Percentiles rank a stretch among this genome's conserved stretches.
Conservation (phyloP, 2,113 vertebrate genomes). For the Cololabis saira region DNA sequence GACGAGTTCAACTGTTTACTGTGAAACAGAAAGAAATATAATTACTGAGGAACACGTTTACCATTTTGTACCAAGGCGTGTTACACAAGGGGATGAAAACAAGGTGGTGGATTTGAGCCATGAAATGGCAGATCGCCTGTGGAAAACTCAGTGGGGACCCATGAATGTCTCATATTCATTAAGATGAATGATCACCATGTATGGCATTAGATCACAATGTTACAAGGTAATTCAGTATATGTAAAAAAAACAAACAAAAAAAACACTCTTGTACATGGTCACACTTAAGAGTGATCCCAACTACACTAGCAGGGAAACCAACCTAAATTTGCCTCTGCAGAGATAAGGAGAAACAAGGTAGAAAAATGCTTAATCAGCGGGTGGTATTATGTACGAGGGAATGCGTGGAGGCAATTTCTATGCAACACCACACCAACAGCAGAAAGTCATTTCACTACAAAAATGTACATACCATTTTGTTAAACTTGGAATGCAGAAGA, state of each 20-base stretch:
- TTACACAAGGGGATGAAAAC: conserved; percentile 13
- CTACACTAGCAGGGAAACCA: neutral
- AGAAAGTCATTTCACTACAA: conserved; percentile 3
- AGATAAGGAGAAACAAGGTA: conserved; percentile 5
- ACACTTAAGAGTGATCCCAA: neutral
- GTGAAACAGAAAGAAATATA: conserved; percentile 8
- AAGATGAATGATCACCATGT: conserved; percentile 56
- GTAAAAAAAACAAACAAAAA: too few relatives aligned
- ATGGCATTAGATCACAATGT: conserved; percentile 51
- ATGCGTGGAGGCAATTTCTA: conserved; percentile 2
- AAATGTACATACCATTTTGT: neutral
- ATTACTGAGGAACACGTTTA: neutral
- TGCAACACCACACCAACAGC: conserved; percentile 1
- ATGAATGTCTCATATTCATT: conserved; percentile 69
- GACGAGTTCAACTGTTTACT: neutral
- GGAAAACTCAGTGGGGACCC: conserved; percentile 56
- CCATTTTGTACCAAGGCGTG: neutral
- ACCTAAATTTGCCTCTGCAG: conserved; percentile 37
- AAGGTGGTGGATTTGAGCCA: conserved; percentile 35
- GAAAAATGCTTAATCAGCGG: conserved; percentile 51
- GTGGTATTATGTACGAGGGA: neutral
- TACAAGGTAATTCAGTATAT: conserved; percentile 49
- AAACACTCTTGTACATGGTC: conserved; percentile 16
- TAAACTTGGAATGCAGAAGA: neutral
- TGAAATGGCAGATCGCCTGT: conserved; percentile 38